Conservation (phyloP, 92 coral and sea anemone genomes). For the Pocillopora grandis region DNA sequence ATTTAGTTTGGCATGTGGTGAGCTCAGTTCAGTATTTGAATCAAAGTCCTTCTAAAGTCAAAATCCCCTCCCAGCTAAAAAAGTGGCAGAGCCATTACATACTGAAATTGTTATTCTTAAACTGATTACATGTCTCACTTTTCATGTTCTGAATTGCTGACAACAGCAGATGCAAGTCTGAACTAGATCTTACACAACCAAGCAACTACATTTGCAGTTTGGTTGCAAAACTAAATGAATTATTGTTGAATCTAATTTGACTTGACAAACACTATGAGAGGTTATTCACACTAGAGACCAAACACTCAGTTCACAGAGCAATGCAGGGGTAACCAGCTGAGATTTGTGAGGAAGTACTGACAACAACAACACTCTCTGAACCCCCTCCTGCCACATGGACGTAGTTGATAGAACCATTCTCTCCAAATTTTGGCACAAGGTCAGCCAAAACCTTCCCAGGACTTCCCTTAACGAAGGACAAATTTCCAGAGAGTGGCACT, state of each 20-base stretch:
- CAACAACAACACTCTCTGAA: slow-evolving; percentile 15
- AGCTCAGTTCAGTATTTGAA: too few species aligned
- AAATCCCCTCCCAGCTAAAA: too few species aligned
- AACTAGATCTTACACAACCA: too few species aligned
- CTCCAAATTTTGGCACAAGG: slow-evolving; percentile 21
- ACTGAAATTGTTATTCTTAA: too few species aligned
- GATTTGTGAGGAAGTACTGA: slow-evolving; percentile 15
- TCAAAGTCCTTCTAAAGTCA: too few species aligned
- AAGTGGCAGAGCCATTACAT: too few species aligned
- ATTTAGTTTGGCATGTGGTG: too few species aligned
- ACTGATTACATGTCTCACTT: too few species aligned
- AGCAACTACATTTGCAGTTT: too few species aligned
- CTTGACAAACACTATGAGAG: background rate
- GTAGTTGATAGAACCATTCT: slow-evolving; percentile 26
- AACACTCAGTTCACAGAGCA: background rate
- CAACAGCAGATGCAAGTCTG: too few species aligned
- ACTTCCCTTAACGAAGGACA: slow-evolving; percentile 34
- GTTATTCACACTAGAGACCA: background rate
- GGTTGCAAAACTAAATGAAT: too few species aligned
- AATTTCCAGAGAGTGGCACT: slow-evolving; percentile 67
- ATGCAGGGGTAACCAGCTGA: slow-evolving; percentile 21
- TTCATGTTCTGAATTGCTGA: too few species aligned
- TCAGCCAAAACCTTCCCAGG: slow-evolving; percentile 38
- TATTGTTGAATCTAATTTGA: background rate
- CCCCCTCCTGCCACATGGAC: slow-evolving; percentile 39